Conservation (phyloP, 2,113 vertebrate species). For the Nothocercus julius region DNA sequence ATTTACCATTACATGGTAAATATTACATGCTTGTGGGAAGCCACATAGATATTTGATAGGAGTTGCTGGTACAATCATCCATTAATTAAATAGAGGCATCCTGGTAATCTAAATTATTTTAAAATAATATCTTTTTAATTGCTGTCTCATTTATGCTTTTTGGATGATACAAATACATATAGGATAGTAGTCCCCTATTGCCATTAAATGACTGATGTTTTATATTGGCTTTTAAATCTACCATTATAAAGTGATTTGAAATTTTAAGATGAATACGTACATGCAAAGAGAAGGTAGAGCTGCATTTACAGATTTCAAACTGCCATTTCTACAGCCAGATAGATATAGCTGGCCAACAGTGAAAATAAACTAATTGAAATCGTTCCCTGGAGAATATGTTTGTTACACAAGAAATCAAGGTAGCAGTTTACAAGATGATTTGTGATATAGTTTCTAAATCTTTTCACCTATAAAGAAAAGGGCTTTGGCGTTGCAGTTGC, state of each 20-base stretch:
- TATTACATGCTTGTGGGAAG: neutral
- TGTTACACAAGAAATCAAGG: slow-evolving; percentile 1
- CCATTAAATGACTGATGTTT: neutral
- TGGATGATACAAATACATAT: neutral
- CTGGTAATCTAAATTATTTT: neutral
- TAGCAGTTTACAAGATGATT: neutral
- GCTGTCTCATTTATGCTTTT: neutral
- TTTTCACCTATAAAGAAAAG: neutral
- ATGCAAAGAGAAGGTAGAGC: neutral
- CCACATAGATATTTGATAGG: neutral
- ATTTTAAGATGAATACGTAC: neutral
- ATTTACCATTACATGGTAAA: no score
- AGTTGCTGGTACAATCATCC: neutral
- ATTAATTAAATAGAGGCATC: neutral
- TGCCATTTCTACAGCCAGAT: neutral
- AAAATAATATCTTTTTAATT: neutral
- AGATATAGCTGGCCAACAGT: neutral
- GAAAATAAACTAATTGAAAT: slow-evolving; percentile 18
- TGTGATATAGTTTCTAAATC: neutral
- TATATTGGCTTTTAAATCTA: neutral
- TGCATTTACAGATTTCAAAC: neutral
- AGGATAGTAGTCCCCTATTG: neutral
- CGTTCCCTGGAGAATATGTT: neutral
- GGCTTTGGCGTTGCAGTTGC: neutral
- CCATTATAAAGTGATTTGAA: neutral